Evolutionary conservation across 1,140 invertebrate genomes (phyloP).

Genomic region (Maconellicoccus hirsutus): DNA sequence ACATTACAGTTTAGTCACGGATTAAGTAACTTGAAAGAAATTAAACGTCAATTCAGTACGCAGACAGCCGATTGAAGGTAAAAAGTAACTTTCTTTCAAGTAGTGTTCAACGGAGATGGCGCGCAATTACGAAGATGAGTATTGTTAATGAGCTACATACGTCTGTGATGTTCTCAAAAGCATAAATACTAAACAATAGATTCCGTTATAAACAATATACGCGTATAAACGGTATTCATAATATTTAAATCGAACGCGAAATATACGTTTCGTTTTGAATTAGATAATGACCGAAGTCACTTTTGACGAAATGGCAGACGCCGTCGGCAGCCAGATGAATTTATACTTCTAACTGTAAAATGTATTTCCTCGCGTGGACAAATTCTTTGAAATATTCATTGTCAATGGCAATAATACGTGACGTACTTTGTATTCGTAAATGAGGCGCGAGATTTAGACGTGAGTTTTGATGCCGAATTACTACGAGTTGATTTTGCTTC

Average conservation of each 20-base stretch:
- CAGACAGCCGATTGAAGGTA: background rate
- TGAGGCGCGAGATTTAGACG: background rate
- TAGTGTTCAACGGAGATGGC: background rate
- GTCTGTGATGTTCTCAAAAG: no score
- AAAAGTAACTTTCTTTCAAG: constrained; percentile 5
- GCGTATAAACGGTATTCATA: no score
- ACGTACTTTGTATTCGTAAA: background rate
- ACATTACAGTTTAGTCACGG: constrained; percentile 7
- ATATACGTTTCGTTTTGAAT: no score
- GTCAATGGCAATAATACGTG: background rate
- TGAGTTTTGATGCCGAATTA: no score
- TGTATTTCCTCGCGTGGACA: background rate
- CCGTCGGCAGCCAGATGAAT: background rate
- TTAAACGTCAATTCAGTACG: background rate
- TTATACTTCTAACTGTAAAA: background rate
- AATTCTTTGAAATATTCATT: background rate
- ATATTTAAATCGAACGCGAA: no score
- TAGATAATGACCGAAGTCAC: background rate
- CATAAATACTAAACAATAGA: no score
- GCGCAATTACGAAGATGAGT: background rate
- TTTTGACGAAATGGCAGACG: background rate
- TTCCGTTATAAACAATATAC: no score
- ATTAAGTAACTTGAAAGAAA: constrained; percentile 10
- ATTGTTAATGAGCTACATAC: background rate
- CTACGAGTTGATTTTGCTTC: no score